Evolutionary conservation across 2,888 invertebrate species (phyloP).

Genomic region (Drosophila demipolita): DNA sequence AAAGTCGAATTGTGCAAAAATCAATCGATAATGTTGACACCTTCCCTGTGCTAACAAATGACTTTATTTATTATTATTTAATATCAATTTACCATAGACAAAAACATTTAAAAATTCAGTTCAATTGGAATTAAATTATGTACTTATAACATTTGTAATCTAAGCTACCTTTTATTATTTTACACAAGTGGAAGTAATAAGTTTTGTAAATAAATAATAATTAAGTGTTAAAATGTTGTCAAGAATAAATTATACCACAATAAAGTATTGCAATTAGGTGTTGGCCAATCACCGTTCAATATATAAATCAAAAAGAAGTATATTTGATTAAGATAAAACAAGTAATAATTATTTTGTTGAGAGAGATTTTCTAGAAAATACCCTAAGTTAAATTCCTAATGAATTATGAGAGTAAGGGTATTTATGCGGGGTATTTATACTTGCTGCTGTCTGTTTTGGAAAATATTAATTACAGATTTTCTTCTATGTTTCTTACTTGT

Average conservation of each 20-base stretch:
- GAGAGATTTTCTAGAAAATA: neutral
- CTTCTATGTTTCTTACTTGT: neutral
- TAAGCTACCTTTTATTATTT: neutral
- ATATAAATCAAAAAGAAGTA: neutral
- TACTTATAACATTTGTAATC: neutral
- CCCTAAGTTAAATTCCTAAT: neutral
- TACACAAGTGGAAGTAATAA: neutral
- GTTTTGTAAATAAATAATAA: neutral
- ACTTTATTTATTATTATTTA: neutral
- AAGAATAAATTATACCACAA: neutral
- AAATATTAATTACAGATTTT: neutral
- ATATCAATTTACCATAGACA: neutral
- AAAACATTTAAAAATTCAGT: neutral
- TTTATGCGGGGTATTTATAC: neutral
- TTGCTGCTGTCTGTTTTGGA: neutral
- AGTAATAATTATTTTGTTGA: neutral
- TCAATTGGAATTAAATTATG: neutral
- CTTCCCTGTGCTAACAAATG: slow-evolving; percentile 25
- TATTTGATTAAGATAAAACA: neutral
- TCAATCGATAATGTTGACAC: slow-evolving; percentile 58
- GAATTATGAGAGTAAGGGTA: neutral
- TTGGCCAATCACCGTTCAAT: neutral
- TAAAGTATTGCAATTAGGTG: neutral
- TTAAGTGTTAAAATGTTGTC: neutral
- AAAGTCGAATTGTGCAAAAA: slow-evolving; percentile 26